These are phyloP conservation scores for Chlamydotis undulata DNA, from an alignment of 2,113 vertebrate species.

Conservation along the genomic window DNA sequence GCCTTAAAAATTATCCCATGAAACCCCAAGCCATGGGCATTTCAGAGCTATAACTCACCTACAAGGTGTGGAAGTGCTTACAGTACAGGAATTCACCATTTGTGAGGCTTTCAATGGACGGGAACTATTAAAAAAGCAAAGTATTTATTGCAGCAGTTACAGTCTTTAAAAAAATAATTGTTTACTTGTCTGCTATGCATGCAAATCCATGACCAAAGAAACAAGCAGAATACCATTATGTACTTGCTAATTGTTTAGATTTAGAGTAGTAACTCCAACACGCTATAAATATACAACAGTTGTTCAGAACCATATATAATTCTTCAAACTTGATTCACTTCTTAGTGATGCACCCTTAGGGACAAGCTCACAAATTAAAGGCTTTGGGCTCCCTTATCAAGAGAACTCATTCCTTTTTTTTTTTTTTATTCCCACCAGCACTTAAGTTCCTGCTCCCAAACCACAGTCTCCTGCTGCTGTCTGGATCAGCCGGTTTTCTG, in stretches of 20 bases:
- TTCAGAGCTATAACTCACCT: conserved; percentile 80
- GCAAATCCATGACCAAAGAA: conserved; percentile 31
- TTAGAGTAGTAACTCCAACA: conserved; percentile 18
- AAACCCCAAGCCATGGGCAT: conserved; percentile 10
- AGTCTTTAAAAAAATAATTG: not conserved
- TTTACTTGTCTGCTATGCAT: conserved; percentile 55
- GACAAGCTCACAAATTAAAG: conserved; percentile 40
- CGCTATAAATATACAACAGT: conserved; percentile 48
- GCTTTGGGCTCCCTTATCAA: not conserved
- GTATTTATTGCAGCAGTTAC: conserved; percentile 50
- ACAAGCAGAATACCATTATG: not conserved
- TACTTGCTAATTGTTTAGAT: conserved; percentile 40
- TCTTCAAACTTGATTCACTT: conserved; percentile 24
- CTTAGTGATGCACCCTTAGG: conserved; percentile 10
- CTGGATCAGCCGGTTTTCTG: conserved; percentile 36
- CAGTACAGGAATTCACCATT: conserved; percentile 84
- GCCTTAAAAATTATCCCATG: not conserved
- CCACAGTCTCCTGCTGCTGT: conserved; percentile 20
- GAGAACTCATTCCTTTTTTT: conserved; percentile 5
- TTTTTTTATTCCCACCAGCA: conserved; percentile 19
- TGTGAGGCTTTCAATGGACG: conserved; percentile 91
- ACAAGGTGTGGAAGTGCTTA: conserved; percentile 78
- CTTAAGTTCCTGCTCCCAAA: conserved; percentile 28
- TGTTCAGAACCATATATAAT: conserved; percentile 10
- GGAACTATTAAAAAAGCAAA: conserved; percentile 79